Conservation (phyloP, 2,113 vertebrate genomes). For the Grammomys dolichurus region DNA sequence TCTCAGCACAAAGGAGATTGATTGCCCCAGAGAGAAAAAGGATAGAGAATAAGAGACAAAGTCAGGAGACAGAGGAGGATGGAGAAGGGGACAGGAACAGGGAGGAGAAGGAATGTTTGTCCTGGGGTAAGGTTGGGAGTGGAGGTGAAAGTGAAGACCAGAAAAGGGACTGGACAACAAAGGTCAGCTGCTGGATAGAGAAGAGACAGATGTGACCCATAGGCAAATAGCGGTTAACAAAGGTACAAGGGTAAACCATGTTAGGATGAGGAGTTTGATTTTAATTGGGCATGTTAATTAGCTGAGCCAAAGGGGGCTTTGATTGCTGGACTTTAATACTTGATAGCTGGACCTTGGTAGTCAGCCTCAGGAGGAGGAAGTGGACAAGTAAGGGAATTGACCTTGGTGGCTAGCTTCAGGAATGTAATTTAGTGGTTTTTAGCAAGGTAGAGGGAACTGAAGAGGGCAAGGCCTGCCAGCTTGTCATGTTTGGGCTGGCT, state of each 20-base stretch:
- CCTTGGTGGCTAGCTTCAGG: not conserved
- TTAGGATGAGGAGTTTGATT: not conserved
- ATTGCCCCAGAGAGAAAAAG: not conserved
- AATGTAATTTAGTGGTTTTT: not conserved
- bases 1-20: not conserved
- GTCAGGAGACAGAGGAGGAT: not conserved
- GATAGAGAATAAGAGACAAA: not conserved
- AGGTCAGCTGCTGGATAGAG: not conserved
- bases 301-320: not conserved
- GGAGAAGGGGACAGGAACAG: not conserved
- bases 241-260: not conserved
- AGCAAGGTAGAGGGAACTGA: not conserved
- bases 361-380: not conserved
- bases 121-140: not conserved
- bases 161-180: not conserved
- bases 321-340: not conserved
- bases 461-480: not conserved
- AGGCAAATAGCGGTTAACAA: not conserved
- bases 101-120: not conserved
- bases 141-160: not conserved
- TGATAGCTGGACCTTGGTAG: not conserved
- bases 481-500: not conserved
- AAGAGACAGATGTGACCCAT: not conserved
- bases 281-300: not conserved
- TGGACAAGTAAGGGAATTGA: not conserved